These are phyloP conservation scores for Phrynocephalus guinanensis DNA, from an alignment of 2,797 vertebrate species.

Conservation along the genomic window DNA sequence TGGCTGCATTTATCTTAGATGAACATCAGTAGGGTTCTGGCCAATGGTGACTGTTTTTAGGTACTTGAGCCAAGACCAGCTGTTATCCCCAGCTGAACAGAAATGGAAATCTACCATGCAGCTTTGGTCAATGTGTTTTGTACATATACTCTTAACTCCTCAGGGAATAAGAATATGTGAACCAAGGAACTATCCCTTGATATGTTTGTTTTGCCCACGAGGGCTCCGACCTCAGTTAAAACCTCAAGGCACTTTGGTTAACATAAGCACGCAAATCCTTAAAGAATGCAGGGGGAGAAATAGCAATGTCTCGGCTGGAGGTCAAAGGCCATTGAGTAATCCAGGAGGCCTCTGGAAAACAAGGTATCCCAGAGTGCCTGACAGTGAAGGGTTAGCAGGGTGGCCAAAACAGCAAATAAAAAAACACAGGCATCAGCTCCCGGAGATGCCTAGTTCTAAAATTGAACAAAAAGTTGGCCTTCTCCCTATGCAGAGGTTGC, in stretches of 20 bases:
- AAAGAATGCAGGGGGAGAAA: constrained; percentile 46
- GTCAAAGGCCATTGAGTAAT: constrained; percentile 34
- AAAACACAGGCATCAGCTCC: neutral
- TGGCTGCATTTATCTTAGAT: too few relatives aligned
- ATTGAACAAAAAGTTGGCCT: neutral
- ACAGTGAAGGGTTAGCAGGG: constrained; percentile 34
- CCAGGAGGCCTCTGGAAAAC: constrained; percentile 2
- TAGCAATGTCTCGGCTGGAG: constrained; percentile 23
- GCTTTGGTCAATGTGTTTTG: neutral
- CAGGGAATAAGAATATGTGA: neutral
- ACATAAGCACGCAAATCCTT: constrained; percentile 47
- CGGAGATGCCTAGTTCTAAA: neutral
- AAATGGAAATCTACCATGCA: constrained; percentile 8
- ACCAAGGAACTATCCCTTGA: neutral
- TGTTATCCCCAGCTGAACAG: constrained; percentile 18
- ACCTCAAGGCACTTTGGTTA: constrained; percentile 8
- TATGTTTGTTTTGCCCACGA: constrained; percentile 26
- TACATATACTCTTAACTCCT: constrained; percentile 28
- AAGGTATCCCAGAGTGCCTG: constrained; percentile 10
- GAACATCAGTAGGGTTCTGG: too few relatives aligned
- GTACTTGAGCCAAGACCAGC: neutral
- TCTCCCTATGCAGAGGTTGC: neutral
- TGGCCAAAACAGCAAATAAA: constrained; percentile 14
- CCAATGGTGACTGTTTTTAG: neutral
- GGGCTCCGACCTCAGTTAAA: constrained; percentile 24